Evolutionary conservation across 2,113 vertebrate genomes (phyloP).

Genomic region (Chiloscyllium plagiosum): DNA sequence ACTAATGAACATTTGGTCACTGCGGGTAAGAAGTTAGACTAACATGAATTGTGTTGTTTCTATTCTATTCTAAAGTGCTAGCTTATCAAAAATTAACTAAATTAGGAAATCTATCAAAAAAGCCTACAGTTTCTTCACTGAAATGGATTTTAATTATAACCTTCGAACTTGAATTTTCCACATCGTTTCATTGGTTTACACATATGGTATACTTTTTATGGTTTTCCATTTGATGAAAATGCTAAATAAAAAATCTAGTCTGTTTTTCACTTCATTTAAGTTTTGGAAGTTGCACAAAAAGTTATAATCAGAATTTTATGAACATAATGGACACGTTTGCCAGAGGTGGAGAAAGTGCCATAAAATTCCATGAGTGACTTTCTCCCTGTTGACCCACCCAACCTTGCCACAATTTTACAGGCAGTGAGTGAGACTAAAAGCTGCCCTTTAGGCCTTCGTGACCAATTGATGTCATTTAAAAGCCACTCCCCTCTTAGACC

Average conservation of each 20-base stretch:
- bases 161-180: background rate
- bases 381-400: no score
- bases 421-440: no score
- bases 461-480: no score
- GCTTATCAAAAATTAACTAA: background rate
- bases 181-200: background rate
- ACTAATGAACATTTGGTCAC: constrained; percentile 95
- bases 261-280: background rate
- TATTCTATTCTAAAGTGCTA: background rate
- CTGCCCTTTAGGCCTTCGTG: no score
- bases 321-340: no score
- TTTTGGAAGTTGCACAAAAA: background rate
- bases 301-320: no score
- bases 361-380: no score
- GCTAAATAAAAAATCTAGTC: background rate
- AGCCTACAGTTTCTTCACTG: background rate
- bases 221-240: background rate
- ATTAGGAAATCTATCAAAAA: background rate
- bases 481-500: no score
- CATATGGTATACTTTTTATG: background rate
- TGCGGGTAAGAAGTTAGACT: constrained; percentile 66
- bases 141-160: background rate
- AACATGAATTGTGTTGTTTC: background rate
- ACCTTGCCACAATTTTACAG: no score
- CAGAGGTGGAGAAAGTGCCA: no score